These are phyloP conservation scores for Brachyistius frenatus DNA, from an alignment of 2,113 vertebrate genomes.

Conservation along the genomic window DNA sequence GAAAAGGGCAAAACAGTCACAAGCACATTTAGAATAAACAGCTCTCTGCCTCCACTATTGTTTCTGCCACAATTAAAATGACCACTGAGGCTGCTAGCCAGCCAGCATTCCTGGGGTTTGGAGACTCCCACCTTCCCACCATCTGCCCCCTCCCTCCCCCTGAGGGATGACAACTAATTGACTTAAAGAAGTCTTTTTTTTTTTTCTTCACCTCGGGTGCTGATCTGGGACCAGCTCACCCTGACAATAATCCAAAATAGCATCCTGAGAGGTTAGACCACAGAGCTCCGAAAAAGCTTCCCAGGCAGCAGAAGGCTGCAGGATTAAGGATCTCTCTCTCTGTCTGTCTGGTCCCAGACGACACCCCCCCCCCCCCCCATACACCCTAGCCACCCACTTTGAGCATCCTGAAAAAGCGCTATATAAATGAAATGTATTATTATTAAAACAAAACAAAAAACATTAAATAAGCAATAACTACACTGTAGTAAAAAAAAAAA, in stretches of 20 bases:
- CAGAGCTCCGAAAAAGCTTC: not conserved
- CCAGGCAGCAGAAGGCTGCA: slow-evolving; percentile 69
- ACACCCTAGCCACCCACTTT: not conserved
- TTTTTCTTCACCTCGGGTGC: slow-evolving; percentile 19
- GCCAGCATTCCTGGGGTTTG: slow-evolving; percentile 66
- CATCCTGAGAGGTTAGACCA: not conserved
- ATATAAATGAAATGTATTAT: no score
- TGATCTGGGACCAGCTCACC: slow-evolving; percentile 49
- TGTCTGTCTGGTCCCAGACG: slow-evolving; percentile 60
- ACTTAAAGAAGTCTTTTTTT: slow-evolving; percentile 45
- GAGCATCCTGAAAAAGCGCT: no score
- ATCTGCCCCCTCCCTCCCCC: slow-evolving; percentile 57
- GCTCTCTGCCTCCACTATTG: slow-evolving; percentile 48
- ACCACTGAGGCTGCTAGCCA: slow-evolving; percentile 36
- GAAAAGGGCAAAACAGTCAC: slow-evolving; percentile 44
- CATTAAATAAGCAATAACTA: no score
- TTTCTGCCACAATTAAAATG: slow-evolving; percentile 50
- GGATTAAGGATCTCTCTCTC: slow-evolving; percentile 71
- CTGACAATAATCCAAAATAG: slow-evolving; percentile 20
- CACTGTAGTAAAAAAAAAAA: no score
- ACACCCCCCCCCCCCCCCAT: not conserved
- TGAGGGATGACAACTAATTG: slow-evolving; percentile 39
- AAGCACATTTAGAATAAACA: slow-evolving; percentile 45
- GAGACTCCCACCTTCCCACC: slow-evolving; percentile 52
- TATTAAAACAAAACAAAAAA: no score